A percentile compares a stretch with the other conserved stretches of the same genome.
Conservation (phyloP, 2,113 vertebrate species). For the Tachuris rubrigastra region DNA sequence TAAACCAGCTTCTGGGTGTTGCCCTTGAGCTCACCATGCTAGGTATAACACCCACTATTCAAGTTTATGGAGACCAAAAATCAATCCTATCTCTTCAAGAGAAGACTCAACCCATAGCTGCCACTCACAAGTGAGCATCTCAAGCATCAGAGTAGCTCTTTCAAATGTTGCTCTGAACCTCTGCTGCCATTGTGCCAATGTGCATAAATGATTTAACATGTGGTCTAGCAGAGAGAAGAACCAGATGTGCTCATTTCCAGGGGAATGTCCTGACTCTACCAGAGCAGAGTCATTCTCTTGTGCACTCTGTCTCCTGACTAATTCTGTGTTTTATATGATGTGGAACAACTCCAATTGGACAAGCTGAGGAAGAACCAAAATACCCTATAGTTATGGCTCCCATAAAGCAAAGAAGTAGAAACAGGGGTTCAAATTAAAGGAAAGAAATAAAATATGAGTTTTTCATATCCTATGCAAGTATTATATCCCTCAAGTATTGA, state of each 20-base stretch:
- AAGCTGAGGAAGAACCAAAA: conserved; percentile 31
- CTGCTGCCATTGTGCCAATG: conserved; percentile 38
- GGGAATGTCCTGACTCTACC: conserved; percentile 59
- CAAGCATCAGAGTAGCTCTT: not conserved
- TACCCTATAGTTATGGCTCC: not conserved
- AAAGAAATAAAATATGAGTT: not conserved
- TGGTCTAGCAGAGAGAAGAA: conserved; percentile 54
- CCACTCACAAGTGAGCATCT: not conserved
- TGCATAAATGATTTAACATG: conserved; percentile 55
- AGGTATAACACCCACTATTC: not conserved
- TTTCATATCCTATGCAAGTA: rapidly evolving
- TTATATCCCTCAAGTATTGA: conserved; percentile 1
- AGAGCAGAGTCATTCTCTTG: conserved; percentile 65
- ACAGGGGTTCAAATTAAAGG: not conserved
- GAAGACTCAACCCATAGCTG: not conserved
- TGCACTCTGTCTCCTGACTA: conserved; percentile 58
- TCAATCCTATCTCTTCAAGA: not conserved
- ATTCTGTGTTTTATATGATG: conserved; percentile 58
- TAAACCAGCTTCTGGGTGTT: not conserved
- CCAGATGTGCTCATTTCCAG: conserved; percentile 68
- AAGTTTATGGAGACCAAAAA: not conserved
- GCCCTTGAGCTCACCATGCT: not conserved
- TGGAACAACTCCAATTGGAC: conserved; percentile 56
- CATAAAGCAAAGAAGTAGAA: not conserved
- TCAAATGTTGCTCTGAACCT: not conserved